Evolutionary conservation across 2,888 invertebrate species (phyloP), one percentile per base, ranked within the genome.

Genomic region (Agrochola lota): DNA sequence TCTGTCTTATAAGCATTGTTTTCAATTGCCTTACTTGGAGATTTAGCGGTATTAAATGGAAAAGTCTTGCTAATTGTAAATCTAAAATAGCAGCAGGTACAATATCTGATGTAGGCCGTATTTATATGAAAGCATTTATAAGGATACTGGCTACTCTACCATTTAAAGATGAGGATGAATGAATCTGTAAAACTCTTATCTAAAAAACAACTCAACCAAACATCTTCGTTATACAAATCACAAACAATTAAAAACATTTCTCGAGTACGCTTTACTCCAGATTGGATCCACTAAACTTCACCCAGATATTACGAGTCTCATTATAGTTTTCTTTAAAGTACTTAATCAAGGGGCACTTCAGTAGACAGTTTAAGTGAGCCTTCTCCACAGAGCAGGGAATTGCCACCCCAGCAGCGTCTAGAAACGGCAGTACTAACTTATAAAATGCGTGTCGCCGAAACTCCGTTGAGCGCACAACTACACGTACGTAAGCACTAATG

Each of bases 261-360:
- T 68, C 57, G 52, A 60, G 30, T 23, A n/a, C 78, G 30, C 78
- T 67, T 74, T 46, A 69, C 59, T 69, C 40, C 17, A 60, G 40
- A 78, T 73, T 71, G 43, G n/a, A 68, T 76, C 59, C 67, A 55
- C 63, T 59, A 40, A 79, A 76, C 52, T 76, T 74, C 17, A 57
- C 26, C 70, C 30, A 67, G 71, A 76, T 73, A 74, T 79, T 66
- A 76, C 43, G 46, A 63, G 30, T 73, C 63, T 76, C 62, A 71
- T 86, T 74, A 74, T 77, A 83, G 84, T 76, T 80, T 70, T 71
- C 64, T 81, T 85, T 81, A 77, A 73, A 81, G 78, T 78, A 40
- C 75, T 87, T 77, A 77, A 78, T 86, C 74, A 75, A 77, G 72
- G 46, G 43, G 46, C 64, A 81, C 73, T 79, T 78, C 20, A 43